These are phyloP conservation scores for Passer domesticus DNA, from an alignment of 2,113 vertebrate species.

Conservation along the genomic window DNA sequence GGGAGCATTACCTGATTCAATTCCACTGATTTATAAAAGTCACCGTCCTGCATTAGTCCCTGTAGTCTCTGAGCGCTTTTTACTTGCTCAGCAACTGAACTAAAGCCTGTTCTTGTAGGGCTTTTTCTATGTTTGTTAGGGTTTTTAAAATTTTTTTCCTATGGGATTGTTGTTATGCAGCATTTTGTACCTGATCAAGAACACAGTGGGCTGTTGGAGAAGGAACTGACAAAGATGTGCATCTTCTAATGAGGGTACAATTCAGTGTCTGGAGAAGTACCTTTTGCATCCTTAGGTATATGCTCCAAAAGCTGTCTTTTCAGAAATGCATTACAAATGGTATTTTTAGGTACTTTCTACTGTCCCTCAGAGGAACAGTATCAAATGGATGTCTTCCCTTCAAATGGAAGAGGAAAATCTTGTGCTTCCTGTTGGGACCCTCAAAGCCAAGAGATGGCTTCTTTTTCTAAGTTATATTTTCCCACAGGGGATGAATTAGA, in stretches of 20 bases:
- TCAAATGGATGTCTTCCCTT: neutral
- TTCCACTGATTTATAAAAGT: neutral
- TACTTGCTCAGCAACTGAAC: neutral
- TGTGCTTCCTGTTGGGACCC: rapidly evolving
- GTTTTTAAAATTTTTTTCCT: neutral
- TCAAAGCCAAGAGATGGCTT: neutral
- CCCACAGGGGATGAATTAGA: neutral
- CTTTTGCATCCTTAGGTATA: neutral
- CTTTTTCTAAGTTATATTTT: neutral
- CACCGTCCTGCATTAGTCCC: neutral
- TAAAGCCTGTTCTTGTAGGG: neutral
- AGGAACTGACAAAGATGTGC: neutral
- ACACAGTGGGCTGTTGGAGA: neutral
- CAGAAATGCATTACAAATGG: rapidly evolving
- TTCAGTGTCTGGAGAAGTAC: neutral
- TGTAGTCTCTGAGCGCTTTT: neutral
- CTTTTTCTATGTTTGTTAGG: neutral
- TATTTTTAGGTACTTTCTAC: neutral
- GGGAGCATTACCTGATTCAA: neutral
- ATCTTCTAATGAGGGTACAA: neutral
- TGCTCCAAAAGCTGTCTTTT: neutral
- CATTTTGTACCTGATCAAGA: neutral
- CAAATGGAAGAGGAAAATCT: neutral
- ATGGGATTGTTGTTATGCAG: neutral
- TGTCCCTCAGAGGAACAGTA: neutral